A percentile compares a stretch with the other conserved stretches of the same genome.
phyloP scores from a whole-genome alignment of 2,888 invertebrate genomes.

The Lottia scabra region DNA sequence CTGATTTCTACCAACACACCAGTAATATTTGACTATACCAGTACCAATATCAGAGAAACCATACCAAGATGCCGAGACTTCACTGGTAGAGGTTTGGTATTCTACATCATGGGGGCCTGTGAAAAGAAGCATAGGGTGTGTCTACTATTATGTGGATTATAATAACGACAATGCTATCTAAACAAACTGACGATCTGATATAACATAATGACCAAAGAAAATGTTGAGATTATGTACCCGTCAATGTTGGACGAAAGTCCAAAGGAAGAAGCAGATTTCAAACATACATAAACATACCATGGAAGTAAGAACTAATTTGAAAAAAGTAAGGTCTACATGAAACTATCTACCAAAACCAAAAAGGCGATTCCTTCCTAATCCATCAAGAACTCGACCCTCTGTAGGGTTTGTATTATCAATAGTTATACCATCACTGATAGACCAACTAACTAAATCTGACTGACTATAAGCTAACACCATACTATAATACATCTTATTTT shows the following conservation, averaged over 20 bases:
- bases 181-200: too few species aligned
- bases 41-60: conserved; percentile 16
- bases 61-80: conserved; percentile 10
- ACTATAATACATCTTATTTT: conserved; percentile 24
- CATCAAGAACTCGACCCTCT: conserved; percentile 16
- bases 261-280: too few species aligned
- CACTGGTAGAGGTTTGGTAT: background rate
- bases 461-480: conserved; percentile 9
- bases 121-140: background rate
- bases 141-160: too few species aligned
- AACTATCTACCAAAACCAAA: too few species aligned
- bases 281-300: too few species aligned
- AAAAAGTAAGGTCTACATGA: too few species aligned
- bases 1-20: conserved; percentile 14
- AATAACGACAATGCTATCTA: too few species aligned
- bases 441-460: conserved; percentile 13
- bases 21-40: conserved; percentile 7
- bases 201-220: too few species aligned
- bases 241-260: too few species aligned
- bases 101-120: conserved; percentile 6
- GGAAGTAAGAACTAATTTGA: too few species aligned
- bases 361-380: conserved; percentile 9
- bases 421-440: conserved; percentile 18
- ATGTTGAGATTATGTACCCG: too few species aligned
- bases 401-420: conserved; percentile 12